Evolutionary conservation across 2,113 vertebrate species (phyloP).

Genomic region (Australoheros scitulus): DNA sequence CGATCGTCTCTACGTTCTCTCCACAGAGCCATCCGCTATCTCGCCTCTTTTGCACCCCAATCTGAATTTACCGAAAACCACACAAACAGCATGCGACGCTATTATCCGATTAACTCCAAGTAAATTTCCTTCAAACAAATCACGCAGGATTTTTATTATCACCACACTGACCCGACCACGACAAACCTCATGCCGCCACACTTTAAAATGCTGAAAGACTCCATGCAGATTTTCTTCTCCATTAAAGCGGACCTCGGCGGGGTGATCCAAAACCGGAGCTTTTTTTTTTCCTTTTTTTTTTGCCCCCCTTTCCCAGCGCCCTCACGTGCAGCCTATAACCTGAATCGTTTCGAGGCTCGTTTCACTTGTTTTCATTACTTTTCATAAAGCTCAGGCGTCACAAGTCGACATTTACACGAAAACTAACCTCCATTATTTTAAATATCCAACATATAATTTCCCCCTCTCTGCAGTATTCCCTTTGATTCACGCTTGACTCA

Average conservation of each 20-base stretch:
- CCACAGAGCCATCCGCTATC: not conserved
- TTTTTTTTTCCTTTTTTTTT: not conserved
- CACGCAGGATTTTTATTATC: not conserved
- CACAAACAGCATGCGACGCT: conserved; percentile 33
- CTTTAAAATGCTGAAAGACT: conserved; percentile 59
- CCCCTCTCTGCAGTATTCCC: conserved; percentile 80
- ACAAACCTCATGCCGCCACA: conserved; percentile 70
- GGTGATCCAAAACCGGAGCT: conserved; percentile 41
- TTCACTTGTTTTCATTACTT: conserved; percentile 58
- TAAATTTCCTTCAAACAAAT: conserved; percentile 36
- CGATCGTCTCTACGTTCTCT: not conserved
- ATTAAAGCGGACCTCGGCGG: conserved; percentile 47
- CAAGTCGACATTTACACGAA: conserved; percentile 60
- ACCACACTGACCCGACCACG: conserved; percentile 25
- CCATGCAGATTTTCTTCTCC: conserved; percentile 58
- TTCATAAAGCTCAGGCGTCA: conserved; percentile 36
- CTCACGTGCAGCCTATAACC: conserved; percentile 30
- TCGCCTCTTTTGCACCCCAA: conserved; percentile 4
- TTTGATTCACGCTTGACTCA: conserved; percentile 90
- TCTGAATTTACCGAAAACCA: conserved; percentile 34
- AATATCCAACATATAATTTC: conserved; percentile 80
- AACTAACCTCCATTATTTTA: conserved; percentile 79
- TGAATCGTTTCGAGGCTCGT: conserved; percentile 36
- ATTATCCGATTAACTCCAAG: conserved; percentile 16
- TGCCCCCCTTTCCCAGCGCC: not conserved